These are phyloP conservation scores for Brachionus plicatilis DNA, from an alignment of 1,140 invertebrate species.

Conservation along the genomic window DNA sequence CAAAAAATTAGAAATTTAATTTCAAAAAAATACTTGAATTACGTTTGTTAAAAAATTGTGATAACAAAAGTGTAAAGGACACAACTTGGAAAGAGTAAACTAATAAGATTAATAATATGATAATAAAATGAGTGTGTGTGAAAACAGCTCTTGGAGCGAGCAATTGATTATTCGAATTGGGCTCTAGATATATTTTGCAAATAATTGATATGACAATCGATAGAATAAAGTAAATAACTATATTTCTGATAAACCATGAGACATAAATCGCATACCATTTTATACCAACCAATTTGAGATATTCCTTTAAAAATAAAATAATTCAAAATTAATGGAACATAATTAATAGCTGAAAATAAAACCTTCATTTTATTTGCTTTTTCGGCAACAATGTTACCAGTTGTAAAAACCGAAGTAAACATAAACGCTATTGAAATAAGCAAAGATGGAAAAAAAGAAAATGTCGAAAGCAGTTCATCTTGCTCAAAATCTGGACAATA, in stretches of 20 bases:
- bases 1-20: neutral
- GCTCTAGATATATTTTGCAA: conserved; percentile 18
- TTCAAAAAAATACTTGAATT: neutral
- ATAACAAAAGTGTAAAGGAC: conserved; percentile 23
- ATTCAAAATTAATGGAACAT: neutral
- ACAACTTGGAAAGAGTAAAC: conserved; percentile 12
- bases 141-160: conserved; percentile 1
- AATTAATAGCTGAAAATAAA: neutral
- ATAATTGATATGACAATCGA: conserved; percentile 2
- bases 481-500: conserved; percentile 30
- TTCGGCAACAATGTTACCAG: conserved; percentile 21
- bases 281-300: conserved; percentile 38
- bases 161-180: neutral
- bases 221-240: neutral
- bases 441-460: conserved; percentile 21
- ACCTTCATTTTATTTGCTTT: conserved; percentile 37
- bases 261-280: conserved; percentile 35
- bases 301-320: neutral
- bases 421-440: neutral
- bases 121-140: conserved; percentile 9
- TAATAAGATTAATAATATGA: neutral
- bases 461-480: conserved; percentile 28
- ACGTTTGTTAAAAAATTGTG: conserved; percentile 32
- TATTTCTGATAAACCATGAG: conserved; percentile 24
- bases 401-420: conserved; percentile 18